phyloP scores from a whole-genome alignment of 1,140 invertebrate species.

The Diabrotica virgifera region DNA sequence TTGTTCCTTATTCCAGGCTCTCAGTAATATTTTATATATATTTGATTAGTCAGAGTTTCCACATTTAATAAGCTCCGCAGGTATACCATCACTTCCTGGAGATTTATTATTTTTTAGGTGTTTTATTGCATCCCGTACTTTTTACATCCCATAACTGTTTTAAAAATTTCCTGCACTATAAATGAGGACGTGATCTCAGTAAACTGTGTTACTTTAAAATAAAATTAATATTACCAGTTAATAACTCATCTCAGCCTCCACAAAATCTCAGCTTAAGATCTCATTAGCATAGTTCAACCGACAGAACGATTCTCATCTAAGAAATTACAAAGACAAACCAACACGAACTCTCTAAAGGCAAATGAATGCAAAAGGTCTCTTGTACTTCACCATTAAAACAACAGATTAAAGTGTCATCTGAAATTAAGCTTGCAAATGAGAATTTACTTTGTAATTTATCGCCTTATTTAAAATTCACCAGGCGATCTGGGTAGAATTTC shows the following conservation, averaged over 20 bases:
- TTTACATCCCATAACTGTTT: too few relatives aligned
- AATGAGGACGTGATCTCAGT: too few relatives aligned
- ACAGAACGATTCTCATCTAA: slow-evolving; percentile 2
- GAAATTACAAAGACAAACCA: slow-evolving; percentile 6
- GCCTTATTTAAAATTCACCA: slow-evolving; percentile 13
- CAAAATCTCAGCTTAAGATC: background rate
- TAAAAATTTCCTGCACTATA: too few relatives aligned
- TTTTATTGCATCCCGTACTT: too few relatives aligned
- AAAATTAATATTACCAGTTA: background rate
- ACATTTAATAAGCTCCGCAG: too few relatives aligned
- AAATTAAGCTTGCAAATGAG: slow-evolving; percentile 19
- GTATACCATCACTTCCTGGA: too few relatives aligned
- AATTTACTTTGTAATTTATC: slow-evolving; percentile 21
- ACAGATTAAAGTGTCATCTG: slow-evolving; percentile 18
- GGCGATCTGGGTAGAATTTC: background rate
- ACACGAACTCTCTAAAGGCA: background rate
- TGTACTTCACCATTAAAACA: slow-evolving; percentile 18
- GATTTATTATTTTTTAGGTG: too few relatives aligned
- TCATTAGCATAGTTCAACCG: background rate
- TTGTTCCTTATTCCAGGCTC: too few relatives aligned
- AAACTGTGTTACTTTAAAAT: background rate
- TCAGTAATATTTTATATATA: too few relatives aligned
- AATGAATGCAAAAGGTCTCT: slow-evolving; percentile 5
- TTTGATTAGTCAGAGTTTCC: too few relatives aligned
- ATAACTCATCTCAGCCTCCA: background rate